phyloP scores from a whole-genome alignment of 2,888 invertebrate genomes.

The Chrysomela aeneicollis region DNA sequence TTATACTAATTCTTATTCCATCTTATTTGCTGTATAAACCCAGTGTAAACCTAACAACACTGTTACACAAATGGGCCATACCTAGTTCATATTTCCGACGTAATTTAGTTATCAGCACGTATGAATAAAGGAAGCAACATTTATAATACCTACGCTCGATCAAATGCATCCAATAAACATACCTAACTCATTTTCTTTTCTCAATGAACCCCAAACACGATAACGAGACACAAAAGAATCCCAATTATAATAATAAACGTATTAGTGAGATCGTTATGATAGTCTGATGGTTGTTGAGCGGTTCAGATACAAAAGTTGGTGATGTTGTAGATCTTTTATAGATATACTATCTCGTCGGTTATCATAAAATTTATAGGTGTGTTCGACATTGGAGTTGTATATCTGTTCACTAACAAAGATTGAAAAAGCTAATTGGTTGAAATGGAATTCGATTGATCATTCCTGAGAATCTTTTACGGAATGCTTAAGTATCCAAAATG shows the following conservation, averaged over 20 bases:
- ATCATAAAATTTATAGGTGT: constrained; percentile 22
- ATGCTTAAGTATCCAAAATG: neutral
- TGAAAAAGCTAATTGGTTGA: constrained; percentile 2
- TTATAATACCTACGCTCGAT: constrained; percentile 10
- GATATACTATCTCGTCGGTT: constrained; percentile 22
- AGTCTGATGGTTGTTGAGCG: constrained; percentile 12
- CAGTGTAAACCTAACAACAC: too few relatives aligned
- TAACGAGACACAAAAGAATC: constrained; percentile 20
- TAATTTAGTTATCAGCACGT: constrained; percentile 8
- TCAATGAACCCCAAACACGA: constrained; percentile 18
- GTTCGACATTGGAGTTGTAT: constrained; percentile 19
- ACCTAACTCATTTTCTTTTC: constrained; percentile 22
- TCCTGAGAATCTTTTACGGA: neutral
- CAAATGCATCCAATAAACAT: constrained; percentile 23
- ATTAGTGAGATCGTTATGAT: constrained; percentile 26
- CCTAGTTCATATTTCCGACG: too few relatives aligned
- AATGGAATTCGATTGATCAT: neutral
- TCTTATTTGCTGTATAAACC: too few relatives aligned
- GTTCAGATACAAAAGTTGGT: constrained; percentile 8
- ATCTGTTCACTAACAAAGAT: constrained; percentile 6
- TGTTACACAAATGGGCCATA: too few relatives aligned
- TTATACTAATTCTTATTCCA: too few relatives aligned
- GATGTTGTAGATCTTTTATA: constrained; percentile 4
- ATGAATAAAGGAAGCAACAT: neutral
- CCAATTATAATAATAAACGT: constrained; percentile 33